Evolutionary conservation across 2,888 invertebrate species (phyloP).

Genomic region (Dicyrtoma fusca): DNA sequence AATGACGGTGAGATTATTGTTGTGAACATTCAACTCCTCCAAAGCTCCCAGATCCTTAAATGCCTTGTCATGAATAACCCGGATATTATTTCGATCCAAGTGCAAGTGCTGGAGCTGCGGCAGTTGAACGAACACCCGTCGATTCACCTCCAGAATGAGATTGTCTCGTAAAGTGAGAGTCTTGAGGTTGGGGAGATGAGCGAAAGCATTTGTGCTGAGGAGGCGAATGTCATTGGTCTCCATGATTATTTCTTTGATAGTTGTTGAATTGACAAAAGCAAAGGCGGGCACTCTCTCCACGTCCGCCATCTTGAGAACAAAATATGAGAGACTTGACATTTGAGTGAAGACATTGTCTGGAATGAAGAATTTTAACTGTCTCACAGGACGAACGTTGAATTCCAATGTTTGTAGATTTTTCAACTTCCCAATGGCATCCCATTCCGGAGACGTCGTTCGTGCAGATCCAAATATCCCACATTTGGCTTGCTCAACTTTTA

Average conservation of each 20-base stretch:
- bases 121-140: slow-evolving; percentile 73
- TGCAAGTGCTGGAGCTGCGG: slow-evolving; percentile 64
- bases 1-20: slow-evolving; percentile 69
- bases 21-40: slow-evolving; percentile 61
- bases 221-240: slow-evolving; percentile 71
- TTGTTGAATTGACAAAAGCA: slow-evolving; percentile 75
- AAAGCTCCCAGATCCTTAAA: slow-evolving; percentile 56
- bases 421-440: slow-evolving; percentile 18
- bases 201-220: slow-evolving; percentile 72
- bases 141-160: slow-evolving; percentile 72
- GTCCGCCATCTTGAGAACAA: slow-evolving; percentile 38
- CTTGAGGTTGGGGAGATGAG: slow-evolving; percentile 72
- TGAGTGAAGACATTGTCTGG: slow-evolving; percentile 40
- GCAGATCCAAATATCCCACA: slow-evolving; percentile 76
- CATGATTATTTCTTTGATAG: slow-evolving; percentile 69
- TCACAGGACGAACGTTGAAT: slow-evolving; percentile 36
- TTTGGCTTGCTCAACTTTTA: slow-evolving; percentile 70
- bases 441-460: slow-evolving; percentile 60
- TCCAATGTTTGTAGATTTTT: slow-evolving; percentile 28
- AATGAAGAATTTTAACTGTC: slow-evolving; percentile 40
- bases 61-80: slow-evolving; percentile 57
- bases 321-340: slow-evolving; percentile 46
- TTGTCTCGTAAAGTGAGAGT: slow-evolving; percentile 76
- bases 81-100: slow-evolving; percentile 57
- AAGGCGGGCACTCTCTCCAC: slow-evolving; percentile 67